Conservation (phyloP, 2,888 invertebrate species). For the Zele albiditarsus region DNA sequence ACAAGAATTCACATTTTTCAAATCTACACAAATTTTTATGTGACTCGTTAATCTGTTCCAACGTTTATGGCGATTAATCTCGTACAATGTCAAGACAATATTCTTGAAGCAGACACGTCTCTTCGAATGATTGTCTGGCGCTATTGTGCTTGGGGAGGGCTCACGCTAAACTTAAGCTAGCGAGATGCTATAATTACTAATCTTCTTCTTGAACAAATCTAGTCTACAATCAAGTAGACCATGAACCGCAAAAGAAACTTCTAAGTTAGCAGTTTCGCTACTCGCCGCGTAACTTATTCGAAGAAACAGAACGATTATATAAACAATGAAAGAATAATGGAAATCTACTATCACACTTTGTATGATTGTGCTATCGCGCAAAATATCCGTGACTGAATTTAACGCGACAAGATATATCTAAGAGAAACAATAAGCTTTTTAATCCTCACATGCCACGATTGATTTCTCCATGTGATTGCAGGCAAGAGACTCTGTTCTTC, state of each 20-base stretch:
- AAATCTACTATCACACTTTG: not conserved
- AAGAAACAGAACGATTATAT: not conserved
- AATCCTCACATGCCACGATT: constrained; percentile 53
- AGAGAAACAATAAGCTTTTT: constrained; percentile 22
- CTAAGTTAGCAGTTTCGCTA: not conserved
- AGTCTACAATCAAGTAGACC: not conserved
- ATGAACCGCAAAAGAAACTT: not conserved
- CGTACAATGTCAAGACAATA: not conserved
- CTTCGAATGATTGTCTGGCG: not conserved
- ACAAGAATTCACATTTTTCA: not conserved
- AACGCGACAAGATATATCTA: not conserved
- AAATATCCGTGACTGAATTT: constrained; percentile 13
- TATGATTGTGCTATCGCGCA: not conserved
- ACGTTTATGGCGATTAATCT: not conserved
- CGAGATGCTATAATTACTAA: not conserved
- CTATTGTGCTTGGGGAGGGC: not conserved
- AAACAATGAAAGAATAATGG: not conserved
- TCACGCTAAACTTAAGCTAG: not conserved
- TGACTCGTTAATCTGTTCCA: not conserved
- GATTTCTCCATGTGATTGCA: constrained; percentile 70
- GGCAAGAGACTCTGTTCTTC: constrained; percentile 65
- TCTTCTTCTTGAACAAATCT: not conserved
- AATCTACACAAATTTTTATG: not conserved
- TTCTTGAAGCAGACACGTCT: not conserved
- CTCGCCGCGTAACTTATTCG: not conserved